Conservation (phyloP, 2,113 vertebrate genomes). For the Clarias macrocephalus region DNA sequence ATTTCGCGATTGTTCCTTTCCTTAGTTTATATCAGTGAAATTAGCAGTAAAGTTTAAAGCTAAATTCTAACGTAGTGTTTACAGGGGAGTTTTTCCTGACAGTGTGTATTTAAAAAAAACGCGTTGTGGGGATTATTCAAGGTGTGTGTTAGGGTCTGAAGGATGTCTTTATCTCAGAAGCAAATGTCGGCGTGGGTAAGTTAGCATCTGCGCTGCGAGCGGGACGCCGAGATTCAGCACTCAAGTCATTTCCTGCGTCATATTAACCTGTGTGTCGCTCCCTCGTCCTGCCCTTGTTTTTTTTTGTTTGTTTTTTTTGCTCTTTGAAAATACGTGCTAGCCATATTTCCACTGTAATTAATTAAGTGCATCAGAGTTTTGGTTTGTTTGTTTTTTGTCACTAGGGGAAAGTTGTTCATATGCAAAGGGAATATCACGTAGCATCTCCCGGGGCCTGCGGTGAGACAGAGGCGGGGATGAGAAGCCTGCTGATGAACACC, state of each 20-base stretch:
- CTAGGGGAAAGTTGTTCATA: not conserved
- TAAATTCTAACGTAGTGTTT: not conserved
- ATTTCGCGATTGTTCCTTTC: not conserved
- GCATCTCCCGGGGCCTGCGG: conserved; percentile 76
- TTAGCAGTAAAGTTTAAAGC: too few relatives aligned
- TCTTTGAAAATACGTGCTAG: too few relatives aligned
- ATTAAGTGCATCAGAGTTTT: not conserved
- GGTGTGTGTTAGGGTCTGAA: not conserved
- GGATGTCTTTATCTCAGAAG: not conserved
- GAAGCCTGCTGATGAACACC: conserved; percentile 85
- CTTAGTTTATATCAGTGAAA: not conserved
- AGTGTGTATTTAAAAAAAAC: not conserved
- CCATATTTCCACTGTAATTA: not conserved
- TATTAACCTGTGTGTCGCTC: too few relatives aligned
- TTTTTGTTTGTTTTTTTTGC: too few relatives aligned
- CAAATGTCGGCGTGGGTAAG: not conserved
- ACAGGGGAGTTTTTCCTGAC: not conserved
- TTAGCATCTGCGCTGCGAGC: not conserved
- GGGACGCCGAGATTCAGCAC: not conserved
- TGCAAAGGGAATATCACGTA: not conserved
- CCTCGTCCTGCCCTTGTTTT: too few relatives aligned
- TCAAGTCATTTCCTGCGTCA: too few relatives aligned
- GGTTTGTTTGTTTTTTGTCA: not conserved
- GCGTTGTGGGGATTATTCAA: not conserved
- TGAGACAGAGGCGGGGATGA: conserved; percentile 89